Evolutionary conservation across 2,888 invertebrate species (phyloP).

Genomic region (Drosophila falleni): DNA sequence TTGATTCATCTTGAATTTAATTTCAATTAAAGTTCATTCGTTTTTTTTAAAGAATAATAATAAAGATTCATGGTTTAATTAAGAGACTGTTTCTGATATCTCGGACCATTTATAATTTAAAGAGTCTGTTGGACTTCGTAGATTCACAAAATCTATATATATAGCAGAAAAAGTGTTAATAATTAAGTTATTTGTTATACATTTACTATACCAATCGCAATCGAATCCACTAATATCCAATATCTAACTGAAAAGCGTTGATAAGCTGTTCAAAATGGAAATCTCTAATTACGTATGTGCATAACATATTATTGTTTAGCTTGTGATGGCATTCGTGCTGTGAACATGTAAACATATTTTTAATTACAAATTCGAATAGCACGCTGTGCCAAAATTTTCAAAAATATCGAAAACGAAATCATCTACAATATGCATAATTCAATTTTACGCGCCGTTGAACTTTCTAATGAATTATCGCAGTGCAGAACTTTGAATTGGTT

Average conservation of each 20-base stretch:
- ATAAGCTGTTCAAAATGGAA: background rate
- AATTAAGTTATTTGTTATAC: background rate
- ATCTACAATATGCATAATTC: slow-evolving; percentile 77
- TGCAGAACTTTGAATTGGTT: slow-evolving; percentile 50
- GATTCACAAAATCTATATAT: too few species aligned
- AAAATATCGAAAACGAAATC: slow-evolving; percentile 66
- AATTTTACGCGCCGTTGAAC: slow-evolving; percentile 75
- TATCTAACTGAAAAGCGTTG: background rate
- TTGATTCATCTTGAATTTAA: background rate
- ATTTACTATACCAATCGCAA: too few species aligned
- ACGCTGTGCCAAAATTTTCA: slow-evolving; percentile 31
- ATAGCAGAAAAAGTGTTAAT: too few species aligned
- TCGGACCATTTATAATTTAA: too few species aligned
- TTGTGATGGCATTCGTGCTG: slow-evolving; percentile 9
- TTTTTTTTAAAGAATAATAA: too few species aligned
- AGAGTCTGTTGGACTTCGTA: too few species aligned
- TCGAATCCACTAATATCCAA: background rate
- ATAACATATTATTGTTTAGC: background rate
- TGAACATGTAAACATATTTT: slow-evolving; percentile 23
- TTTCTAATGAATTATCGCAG: slow-evolving; percentile 73
- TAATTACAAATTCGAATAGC: slow-evolving; percentile 47
- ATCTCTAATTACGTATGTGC: slow-evolving; percentile 1
- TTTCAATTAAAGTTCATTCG: too few species aligned
- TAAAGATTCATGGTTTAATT: too few species aligned
- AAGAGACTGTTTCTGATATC: too few species aligned